phyloP scores from a whole-genome alignment of 2,888 invertebrate genomes.

The Eledona agricola region DNA sequence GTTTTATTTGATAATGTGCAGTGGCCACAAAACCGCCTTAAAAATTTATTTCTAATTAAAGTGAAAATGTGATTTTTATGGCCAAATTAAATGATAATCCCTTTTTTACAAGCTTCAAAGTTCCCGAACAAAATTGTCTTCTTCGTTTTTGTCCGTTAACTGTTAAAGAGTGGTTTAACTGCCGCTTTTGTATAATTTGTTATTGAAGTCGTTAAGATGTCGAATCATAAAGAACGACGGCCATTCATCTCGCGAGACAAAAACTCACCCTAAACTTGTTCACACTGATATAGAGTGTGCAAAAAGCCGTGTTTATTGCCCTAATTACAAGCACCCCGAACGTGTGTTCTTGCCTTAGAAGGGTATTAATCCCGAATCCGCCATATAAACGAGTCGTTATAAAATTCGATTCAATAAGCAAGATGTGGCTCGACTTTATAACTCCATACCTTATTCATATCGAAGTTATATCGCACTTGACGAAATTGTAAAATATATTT shows the following conservation, averaged over 20 bases:
- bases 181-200: slow-evolving; percentile 12
- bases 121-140: slow-evolving; percentile 26
- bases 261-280: no score
- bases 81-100: slow-evolving; percentile 23
- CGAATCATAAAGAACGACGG: no score
- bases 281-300: no score
- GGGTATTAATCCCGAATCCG: slow-evolving; percentile 44
- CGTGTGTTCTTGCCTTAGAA: slow-evolving; percentile 32
- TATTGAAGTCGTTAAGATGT: slow-evolving; percentile 11
- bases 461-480: slow-evolving; percentile 56
- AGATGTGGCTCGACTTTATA: slow-evolving; percentile 50
- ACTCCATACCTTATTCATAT: slow-evolving; percentile 57
- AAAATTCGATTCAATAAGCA: slow-evolving; percentile 49
- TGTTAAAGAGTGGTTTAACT: slow-evolving; percentile 4
- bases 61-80: no score
- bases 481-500: slow-evolving; percentile 62
- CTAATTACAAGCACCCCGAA: slow-evolving; percentile 23
- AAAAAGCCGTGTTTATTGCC: slow-evolving; percentile 24
- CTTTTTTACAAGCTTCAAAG: slow-evolving; percentile 30
- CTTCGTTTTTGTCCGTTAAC: slow-evolving; percentile 15
- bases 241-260: no score
- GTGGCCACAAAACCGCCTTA: slow-evolving; percentile 4
- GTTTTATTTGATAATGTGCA: no score
- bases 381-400: slow-evolving; percentile 42
- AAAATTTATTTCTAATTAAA: no score